Conservation (phyloP, 2,888 invertebrate species). For the Meiosimyza platycephala region DNA sequence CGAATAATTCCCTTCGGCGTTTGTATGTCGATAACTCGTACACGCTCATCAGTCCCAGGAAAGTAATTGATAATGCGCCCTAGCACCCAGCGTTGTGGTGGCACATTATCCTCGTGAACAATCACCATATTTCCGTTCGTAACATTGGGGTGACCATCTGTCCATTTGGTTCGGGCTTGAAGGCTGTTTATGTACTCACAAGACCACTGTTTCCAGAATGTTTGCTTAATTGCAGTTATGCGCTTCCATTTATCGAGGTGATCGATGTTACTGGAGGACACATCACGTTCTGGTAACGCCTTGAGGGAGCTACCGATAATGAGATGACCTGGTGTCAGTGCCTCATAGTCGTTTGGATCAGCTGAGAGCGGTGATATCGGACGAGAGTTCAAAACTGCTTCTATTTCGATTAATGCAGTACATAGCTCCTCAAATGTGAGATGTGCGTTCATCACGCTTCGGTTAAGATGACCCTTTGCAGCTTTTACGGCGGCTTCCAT, state of each 20-base stretch:
- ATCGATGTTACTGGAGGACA: not conserved
- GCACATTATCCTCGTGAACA: conserved; percentile 32
- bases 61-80: conserved; percentile 21
- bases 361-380: too few relatives aligned
- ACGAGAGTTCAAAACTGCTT: too few relatives aligned
- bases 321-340: too few relatives aligned
- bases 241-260: not conserved
- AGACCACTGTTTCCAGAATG: conserved; percentile 37
- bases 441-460: too few relatives aligned
- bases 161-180: conserved; percentile 26
- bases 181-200: conserved; percentile 39
- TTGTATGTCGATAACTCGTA: conserved; percentile 22
- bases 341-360: too few relatives aligned
- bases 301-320: too few relatives aligned
- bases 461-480: too few relatives aligned
- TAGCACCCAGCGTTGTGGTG: conserved; percentile 13
- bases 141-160: not conserved
- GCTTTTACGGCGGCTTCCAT: too few relatives aligned
- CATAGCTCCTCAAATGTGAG: too few relatives aligned
- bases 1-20: conserved; percentile 13
- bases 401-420: too few relatives aligned
- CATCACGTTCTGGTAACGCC: too few relatives aligned
- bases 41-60: conserved; percentile 15
- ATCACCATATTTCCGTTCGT: conserved; percentile 28
- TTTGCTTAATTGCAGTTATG: conserved; percentile 30